Evolutionary conservation across 1,140 invertebrate species (phyloP), one percentile per base, ranked within the genome.

Genomic region (Heliconius hewitsoni): DNA sequence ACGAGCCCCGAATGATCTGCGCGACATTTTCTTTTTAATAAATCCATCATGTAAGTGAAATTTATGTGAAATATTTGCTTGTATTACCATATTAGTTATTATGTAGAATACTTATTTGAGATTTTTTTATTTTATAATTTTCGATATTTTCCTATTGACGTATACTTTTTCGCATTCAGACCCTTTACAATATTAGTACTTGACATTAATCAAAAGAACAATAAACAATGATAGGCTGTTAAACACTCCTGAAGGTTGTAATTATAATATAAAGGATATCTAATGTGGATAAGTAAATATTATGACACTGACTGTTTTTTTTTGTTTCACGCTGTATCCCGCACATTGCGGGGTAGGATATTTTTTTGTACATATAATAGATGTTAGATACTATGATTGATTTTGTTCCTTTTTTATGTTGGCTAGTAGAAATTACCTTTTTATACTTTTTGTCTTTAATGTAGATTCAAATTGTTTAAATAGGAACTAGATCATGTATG

Each of bases 151-250:
- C 50, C 50, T 52, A 19, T 52, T 19, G 50, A 9, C 19, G 8
- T 23, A 60, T 27, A 60, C 1, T 60, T 23, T 60, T 27, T 16
- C 4, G n/a, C 30, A 60, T 66, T 30, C 52, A 50, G 37, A 39
- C 71, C 34, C 34, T 42, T 72, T 23, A 30, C 34, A 60, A 19
- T 34, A 11, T 34, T 34, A 34, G 73, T 57, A 70, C 77, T 79
- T 79, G 77, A 74, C 57, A 79, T 71, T 74, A 79, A 78, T 27
- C 37, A 70, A 66, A 74, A 55, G 52, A 74, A 74, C 71, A 81
- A 78, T 72, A 78, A 72, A 81, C 80, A 78, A 77, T 75, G 50
- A 71, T 73, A 34, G 8, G 71, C 60, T 72, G 57, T 46, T 52
- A 77, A 46, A 77, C 57, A 39, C 3, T 66, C 9, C 11, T 30